Base-by-base conservation (phyloP, 2,888 invertebrate species). In the Nematopogon swammerdamellus region DNA sequence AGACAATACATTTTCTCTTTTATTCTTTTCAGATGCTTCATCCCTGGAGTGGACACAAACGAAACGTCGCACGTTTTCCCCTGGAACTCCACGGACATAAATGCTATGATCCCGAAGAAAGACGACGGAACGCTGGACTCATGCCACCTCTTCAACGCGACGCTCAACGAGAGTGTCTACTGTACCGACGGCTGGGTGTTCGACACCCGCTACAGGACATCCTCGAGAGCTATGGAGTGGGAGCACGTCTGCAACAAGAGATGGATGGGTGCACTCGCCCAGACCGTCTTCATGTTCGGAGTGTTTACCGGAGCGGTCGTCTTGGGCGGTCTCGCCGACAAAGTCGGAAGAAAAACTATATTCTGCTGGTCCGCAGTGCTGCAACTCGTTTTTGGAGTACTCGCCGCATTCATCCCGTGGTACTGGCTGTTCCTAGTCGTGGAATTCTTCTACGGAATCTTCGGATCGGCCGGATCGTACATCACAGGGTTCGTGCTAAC, bases 271-370 rank as follows among this genome's bases (percentile, higher is more conserved):
- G 88, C 92, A 1, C 65, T 91, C 18, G 88, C 91, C 0, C 92
- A 93, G 63, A 86, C 89, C 3, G 63, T 81, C 45, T 90, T 87
- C 63, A 93, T 94, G 93, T 80, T 92, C 58, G 94, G 94, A 16
- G 91, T 92, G 4, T 91, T 93, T 60, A 84, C 87, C 0, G 93
- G 93, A 2, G 92, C 93, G 1, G 87, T 93, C 1, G 84, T 85
- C 0, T 70, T 93, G 29, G 93, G 93, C 6, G 88, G 88, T 47
- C 72, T 92, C 70, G 92, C 93, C 0, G 94, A 94, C 60, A 90
- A 88, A 70, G 84, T 88, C 54, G 93, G 93, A 4, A 81, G 93
- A 29, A 93, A 92, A 66, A 85, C 84, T 0, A 86, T 93, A 55
- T 92, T 91, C 63, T 92, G 89, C 63, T 84, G 87, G 80, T 92